Evolutionary conservation across 2,113 vertebrate genomes (phyloP).

Genomic region (Drymodes brunneopygia): DNA sequence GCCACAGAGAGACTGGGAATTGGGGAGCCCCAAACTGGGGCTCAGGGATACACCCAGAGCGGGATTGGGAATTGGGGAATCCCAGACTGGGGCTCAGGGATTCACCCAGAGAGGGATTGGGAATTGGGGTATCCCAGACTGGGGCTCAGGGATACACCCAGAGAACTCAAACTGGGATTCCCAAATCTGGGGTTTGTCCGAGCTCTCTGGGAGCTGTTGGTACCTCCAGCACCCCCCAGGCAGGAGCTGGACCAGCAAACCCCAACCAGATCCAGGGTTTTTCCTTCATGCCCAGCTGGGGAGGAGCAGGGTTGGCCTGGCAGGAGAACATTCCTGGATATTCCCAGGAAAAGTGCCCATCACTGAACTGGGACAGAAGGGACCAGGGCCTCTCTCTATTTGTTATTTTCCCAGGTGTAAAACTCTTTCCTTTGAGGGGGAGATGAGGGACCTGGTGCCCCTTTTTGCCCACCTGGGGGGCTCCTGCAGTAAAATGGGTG

Average conservation of each 20-base stretch:
- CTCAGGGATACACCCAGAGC: no score
- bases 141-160: no score
- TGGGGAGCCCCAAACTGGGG: no score
- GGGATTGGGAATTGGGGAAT: no score
- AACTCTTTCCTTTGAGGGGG: background rate
- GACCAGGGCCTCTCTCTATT: fast-evolving
- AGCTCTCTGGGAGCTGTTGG: background rate
- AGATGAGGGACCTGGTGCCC: fast-evolving
- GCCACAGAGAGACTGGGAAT: no score
- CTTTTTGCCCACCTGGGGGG: background rate
- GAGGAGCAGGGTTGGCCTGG: background rate
- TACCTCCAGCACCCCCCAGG: background rate
- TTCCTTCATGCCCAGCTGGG: background rate
- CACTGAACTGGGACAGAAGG: fast-evolving
- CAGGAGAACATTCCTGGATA: background rate
- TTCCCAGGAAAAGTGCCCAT: fast-evolving
- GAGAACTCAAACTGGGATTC: no score
- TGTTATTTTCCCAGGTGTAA: background rate
- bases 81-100: no score
- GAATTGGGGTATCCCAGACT: no score
- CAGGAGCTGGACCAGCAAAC: background rate
- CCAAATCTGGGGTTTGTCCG: fast-evolving
- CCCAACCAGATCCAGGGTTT: fast-evolving
- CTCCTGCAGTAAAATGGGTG: background rate
- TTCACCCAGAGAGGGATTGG: no score